A percentile compares a stretch with the other conserved stretches of the same genome.
Conservation (phyloP, 2,888 invertebrate species). For the Agrotis segetum region DNA sequence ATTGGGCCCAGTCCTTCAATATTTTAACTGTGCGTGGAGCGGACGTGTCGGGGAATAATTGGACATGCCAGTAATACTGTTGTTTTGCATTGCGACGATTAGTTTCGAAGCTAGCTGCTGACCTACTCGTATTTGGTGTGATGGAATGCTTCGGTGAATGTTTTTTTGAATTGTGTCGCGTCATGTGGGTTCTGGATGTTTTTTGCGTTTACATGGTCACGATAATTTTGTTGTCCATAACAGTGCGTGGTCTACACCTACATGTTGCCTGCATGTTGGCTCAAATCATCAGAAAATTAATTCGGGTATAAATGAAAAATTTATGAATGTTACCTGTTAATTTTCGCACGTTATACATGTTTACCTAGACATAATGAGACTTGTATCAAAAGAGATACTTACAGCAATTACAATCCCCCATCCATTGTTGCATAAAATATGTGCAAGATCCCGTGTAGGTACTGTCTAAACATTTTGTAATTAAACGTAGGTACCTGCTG, state of each 20-base stretch:
- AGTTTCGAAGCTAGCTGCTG: slow-evolving; percentile 49
- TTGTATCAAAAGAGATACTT: not conserved
- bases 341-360: too few relatives aligned
- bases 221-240: not conserved
- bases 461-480: slow-evolving; percentile 41
- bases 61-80: slow-evolving; percentile 56
- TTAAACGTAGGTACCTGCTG: slow-evolving; percentile 21
- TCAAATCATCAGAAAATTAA: not conserved
- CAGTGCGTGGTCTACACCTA: not conserved
- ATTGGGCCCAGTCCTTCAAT: slow-evolving; percentile 76
- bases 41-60: slow-evolving; percentile 61
- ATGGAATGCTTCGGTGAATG: slow-evolving; percentile 33
- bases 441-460: slow-evolving; percentile 11
- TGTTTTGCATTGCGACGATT: slow-evolving; percentile 62
- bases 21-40: slow-evolving; percentile 70
- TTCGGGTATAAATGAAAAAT: not conserved
- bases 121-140: slow-evolving; percentile 26
- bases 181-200: slow-evolving; percentile 2
- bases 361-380: too few relatives aligned
- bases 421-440: slow-evolving; percentile 17
- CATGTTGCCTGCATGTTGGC: not conserved
- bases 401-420: not conserved
- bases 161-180: slow-evolving; percentile 23
- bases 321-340: not conserved
- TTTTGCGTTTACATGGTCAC: not conserved